phyloP scores from a whole-genome alignment of 2,113 vertebrate genomes.

The Globicephala melas region DNA sequence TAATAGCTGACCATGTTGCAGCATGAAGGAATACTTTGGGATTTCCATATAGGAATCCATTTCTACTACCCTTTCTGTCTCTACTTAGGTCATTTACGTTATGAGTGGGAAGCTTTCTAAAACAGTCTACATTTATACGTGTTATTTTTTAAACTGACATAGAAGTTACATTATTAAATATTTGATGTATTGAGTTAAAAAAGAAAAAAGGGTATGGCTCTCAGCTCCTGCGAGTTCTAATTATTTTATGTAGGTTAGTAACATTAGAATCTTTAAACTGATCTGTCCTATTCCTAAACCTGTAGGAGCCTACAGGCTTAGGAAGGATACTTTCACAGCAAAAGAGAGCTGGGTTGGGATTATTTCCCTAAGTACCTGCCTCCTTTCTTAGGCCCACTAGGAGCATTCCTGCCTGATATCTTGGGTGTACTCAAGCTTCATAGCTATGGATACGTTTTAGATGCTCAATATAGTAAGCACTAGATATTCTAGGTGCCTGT shows the following conservation, averaged over 20 bases:
- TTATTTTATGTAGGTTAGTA: constrained; percentile 39
- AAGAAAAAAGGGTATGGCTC: not conserved
- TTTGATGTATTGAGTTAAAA: not conserved
- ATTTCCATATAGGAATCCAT: not conserved
- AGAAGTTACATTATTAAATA: constrained; percentile 13
- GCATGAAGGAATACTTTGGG: not conserved
- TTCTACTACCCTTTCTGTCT: not conserved
- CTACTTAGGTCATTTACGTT: not conserved
- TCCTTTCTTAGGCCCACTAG: not conserved
- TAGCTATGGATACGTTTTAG: not conserved
- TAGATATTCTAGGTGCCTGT: not conserved
- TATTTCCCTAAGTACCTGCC: not conserved
- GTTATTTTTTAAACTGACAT: not conserved
- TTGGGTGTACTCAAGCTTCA: not conserved
- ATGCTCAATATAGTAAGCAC: not conserved
- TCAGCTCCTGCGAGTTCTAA: not conserved
- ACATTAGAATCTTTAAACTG: constrained; percentile 5
- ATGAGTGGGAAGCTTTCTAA: constrained; percentile 25
- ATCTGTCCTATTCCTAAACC: not conserved
- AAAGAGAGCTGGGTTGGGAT: not conserved
- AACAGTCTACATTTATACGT: not conserved
- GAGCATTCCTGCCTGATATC: not conserved
- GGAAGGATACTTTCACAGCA: constrained; percentile 25
- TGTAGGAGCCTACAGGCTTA: not conserved
- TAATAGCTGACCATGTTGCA: not conserved